These are phyloP conservation scores for Poicephalus gulielmi DNA, from an alignment of 2,113 vertebrate genomes.

Conservation along the genomic window DNA sequence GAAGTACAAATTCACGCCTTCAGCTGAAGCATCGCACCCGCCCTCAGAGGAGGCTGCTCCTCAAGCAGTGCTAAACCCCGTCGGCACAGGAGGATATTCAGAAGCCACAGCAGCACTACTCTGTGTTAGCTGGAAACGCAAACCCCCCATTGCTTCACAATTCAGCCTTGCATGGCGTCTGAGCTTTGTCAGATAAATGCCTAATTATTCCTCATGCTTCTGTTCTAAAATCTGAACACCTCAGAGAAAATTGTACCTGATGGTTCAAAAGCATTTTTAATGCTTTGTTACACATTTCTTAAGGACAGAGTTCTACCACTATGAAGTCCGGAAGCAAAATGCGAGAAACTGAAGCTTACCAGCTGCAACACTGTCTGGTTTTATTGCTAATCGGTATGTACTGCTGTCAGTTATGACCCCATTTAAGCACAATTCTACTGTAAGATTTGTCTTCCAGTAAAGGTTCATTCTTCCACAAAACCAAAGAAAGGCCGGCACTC, in stretches of 20 bases:
- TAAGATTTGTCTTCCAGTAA: neutral
- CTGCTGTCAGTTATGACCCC: neutral
- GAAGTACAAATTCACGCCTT: neutral
- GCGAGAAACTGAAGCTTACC: neutral
- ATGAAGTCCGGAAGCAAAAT: neutral
- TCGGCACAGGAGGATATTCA: neutral
- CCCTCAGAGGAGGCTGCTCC: neutral
- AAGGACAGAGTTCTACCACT: neutral
- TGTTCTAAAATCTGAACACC: neutral
- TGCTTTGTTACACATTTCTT: neutral
- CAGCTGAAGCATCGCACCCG: neutral
- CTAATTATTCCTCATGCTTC: neutral
- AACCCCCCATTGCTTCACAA: fast-evolving
- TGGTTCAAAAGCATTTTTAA: neutral
- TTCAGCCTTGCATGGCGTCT: fast-evolving
- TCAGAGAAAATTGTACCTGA: neutral
- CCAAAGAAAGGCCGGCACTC: neutral
- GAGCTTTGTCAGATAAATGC: neutral
- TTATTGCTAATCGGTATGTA: neutral
- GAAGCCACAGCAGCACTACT: fast-evolving
- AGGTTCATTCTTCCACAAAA: neutral
- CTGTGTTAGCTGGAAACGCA: neutral
- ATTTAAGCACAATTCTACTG: neutral
- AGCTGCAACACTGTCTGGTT: neutral
- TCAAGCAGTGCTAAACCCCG: neutral